Conservation (phyloP, 1,140 invertebrate genomes). For the Diplogasteroides magnus region DNA sequence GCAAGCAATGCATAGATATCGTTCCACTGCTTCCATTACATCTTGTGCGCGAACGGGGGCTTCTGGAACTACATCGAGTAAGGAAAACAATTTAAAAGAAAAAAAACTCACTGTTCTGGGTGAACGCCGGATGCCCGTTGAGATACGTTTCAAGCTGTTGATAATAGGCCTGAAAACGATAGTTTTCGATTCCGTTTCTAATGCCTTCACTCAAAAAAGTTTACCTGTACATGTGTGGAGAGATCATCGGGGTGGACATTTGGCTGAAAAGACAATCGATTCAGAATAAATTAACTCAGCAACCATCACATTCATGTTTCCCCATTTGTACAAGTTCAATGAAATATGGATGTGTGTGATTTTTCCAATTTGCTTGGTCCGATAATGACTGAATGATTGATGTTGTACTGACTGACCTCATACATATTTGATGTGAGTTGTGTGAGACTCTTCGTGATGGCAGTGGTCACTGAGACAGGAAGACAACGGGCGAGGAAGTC, state of each 20-base stretch:
- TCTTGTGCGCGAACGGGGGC: conserved; percentile 16
- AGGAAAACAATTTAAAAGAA: too few species aligned
- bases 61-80: background rate
- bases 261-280: background rate
- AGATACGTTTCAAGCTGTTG: background rate
- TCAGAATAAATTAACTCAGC: background rate
- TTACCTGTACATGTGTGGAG: background rate
- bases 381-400: background rate
- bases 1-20: conserved; percentile 41
- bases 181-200: too few species aligned
- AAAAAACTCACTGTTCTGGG: background rate
- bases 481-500: background rate
- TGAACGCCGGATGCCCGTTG: background rate
- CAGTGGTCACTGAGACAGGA: background rate
- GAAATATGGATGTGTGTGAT: too few species aligned
- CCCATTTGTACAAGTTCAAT: background rate
- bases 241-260: background rate
- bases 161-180: background rate
- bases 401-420: background rate
- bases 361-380: too few species aligned
- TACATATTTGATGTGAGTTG: background rate
- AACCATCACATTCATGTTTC: background rate
- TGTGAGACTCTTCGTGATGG: background rate
- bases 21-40: conserved; percentile 46
- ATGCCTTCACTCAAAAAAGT: too few species aligned